Conservation (phyloP, 2,797 vertebrate species). For the Falco columbarius region DNA sequence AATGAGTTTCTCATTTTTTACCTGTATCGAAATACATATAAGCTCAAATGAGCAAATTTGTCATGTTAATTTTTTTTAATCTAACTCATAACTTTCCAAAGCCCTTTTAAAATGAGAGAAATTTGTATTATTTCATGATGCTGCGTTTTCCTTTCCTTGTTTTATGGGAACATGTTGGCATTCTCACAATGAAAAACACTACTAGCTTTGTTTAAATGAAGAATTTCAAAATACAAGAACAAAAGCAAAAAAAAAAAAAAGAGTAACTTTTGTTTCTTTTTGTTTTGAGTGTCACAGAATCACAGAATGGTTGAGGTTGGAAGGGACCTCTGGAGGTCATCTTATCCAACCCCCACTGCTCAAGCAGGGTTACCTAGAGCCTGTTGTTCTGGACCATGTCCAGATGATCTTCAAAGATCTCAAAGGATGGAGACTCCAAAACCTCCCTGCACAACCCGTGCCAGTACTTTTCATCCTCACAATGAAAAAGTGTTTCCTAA, state of each 20-base stretch:
- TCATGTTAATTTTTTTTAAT: not conserved
- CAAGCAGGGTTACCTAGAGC: not conserved
- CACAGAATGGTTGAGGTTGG: not conserved
- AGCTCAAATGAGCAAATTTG: not conserved
- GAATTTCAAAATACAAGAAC: not conserved
- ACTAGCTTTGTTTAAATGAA: not conserved
- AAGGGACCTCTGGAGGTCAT: not conserved
- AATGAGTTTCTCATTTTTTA: not conserved
- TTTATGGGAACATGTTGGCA: not conserved
- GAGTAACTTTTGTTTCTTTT: not conserved
- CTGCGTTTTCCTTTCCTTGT: not conserved
- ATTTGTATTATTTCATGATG: not conserved
- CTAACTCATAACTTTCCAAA: not conserved
- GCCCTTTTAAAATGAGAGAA: not conserved
- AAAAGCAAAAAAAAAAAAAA: not conserved
- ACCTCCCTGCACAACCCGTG: not conserved
- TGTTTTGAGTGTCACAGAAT: not conserved
- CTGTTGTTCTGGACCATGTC: accelerated
- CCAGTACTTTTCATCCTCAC: not conserved
- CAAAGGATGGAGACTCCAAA: not conserved
- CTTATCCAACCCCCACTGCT: not conserved
- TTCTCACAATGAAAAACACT: not conserved
- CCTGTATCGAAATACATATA: not conserved
- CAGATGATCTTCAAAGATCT: not conserved
- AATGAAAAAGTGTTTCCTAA: not conserved